Percentiles rank a stretch among this genome's conserved stretches.
Evolutionary conservation across 2,797 vertebrate genomes (phyloP).

Genomic region (Steatocranus sp.): DNA sequence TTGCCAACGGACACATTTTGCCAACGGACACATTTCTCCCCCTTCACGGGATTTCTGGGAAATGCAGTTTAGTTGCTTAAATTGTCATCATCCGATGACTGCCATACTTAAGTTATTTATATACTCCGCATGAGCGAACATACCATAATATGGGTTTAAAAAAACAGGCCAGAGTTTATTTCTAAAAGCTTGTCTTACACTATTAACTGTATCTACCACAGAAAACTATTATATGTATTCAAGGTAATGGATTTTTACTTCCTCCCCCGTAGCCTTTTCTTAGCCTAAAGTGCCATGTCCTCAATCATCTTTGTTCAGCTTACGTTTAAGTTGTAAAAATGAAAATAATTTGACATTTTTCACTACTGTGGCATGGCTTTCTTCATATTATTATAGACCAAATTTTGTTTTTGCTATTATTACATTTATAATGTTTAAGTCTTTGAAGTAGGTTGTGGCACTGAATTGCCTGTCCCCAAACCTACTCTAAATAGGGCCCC

Average conservation of each 20-base stretch:
- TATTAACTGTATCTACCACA: neutral
- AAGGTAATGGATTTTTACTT: neutral
- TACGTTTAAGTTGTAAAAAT: neutral
- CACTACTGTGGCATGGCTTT: neutral
- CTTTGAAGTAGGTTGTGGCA: neutral
- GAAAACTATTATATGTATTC: neutral
- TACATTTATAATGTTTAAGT: neutral
- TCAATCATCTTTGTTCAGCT: neutral
- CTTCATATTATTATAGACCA: neutral
- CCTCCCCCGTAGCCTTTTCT: neutral
- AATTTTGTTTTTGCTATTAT: neutral
- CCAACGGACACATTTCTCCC: constrained; percentile 14
- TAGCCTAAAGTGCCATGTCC: neutral
- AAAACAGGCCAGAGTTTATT: neutral
- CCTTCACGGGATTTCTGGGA: constrained; percentile 27
- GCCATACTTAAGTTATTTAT: neutral
- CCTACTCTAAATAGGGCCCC: neutral
- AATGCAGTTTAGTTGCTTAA: constrained; percentile 25
- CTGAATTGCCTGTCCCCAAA: neutral
- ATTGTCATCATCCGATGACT: neutral
- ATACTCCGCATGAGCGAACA: neutral
- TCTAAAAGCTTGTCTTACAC: neutral
- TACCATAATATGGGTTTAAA: neutral
- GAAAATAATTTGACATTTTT: neutral
- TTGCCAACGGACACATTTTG: constrained; percentile 12